Percentiles rank a stretch among this genome's conserved stretches.
phyloP scores from a whole-genome alignment of 2,113 vertebrate genomes.

The Theristicus caerulescens region DNA sequence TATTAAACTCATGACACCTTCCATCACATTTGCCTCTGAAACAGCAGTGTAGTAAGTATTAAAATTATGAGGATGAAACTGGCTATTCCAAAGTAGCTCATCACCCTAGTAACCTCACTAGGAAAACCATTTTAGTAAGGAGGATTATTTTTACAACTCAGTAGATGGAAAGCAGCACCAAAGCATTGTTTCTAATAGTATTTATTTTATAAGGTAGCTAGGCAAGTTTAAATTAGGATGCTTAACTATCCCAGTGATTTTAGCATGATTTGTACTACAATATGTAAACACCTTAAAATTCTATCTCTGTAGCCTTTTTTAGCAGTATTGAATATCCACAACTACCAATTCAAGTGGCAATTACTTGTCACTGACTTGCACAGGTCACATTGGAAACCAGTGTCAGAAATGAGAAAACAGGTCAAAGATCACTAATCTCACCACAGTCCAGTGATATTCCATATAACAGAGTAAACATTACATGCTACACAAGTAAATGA shows the following conservation, averaged over 20 bases:
- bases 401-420: neutral
- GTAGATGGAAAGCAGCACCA: neutral
- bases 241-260: neutral
- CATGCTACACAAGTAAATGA: neutral
- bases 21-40: neutral
- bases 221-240: neutral
- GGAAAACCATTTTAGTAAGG: neutral
- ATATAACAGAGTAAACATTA: neutral
- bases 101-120: neutral
- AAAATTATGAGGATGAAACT: neutral
- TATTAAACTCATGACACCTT: neutral
- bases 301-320: neutral
- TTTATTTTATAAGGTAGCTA: neutral
- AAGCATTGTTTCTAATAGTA: neutral
- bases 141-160: neutral
- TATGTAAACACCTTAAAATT: neutral
- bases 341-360: neutral
- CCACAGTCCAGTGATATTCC: neutral
- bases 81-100: neutral
- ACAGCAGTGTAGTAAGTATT: neutral
- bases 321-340: neutral
- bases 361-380: neutral
- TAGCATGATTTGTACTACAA: neutral
- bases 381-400: neutral
- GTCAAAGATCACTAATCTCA: neutral